Evolutionary conservation across 2,797 vertebrate genomes (phyloP), one percentile per base, ranked within the genome.

Genomic region (Acrocephalus scirpaceus): DNA sequence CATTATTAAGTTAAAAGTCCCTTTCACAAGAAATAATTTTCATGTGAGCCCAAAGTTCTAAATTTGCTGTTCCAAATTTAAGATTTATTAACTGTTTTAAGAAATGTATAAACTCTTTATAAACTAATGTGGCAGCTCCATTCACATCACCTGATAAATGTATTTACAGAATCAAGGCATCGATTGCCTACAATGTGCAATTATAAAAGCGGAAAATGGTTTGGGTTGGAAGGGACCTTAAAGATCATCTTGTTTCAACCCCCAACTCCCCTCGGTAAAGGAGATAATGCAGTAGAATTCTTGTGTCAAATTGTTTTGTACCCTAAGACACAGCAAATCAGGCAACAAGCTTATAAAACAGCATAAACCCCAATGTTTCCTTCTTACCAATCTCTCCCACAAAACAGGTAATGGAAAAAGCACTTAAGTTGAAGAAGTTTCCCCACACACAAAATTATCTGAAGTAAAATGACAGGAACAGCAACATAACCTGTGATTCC

Each of bases 1-100:
- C 3, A 36, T 40, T 26, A 42, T 36, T 5, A 54, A 0, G 0
- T 27, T 32, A 80, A 18, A 82, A 48, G 2, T 76, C 11, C 11
- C 27, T 71, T 67, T 34, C 61, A 36, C 6, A 56, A 58, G 22
- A 60, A 75, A 4, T 26, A 4, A 23, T 13, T 75, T 51, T 51
- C 36, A 42, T 18, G 5, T 29, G 75, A 83, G 22, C 8, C 11
- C 32, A 5, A 0, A 66, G 16, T 44, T 61, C 65, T 22, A 51
- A 29, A 44, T 67, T 30, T 61, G 32, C 42, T 80, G 22, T 36
- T 90, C 22, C 10, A 7, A 57, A 48, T 38, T 67, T 16, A 69
- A 40, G 18, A 71, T 42, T 42, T n/a, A 58, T 12, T 15, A 42
- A 8, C 3, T 21, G 3, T 36, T 74, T 11, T 66, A 60, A 47